Base-by-base conservation (phyloP, 1,140 invertebrate species). In the Drosophila ananassae region DNA sequence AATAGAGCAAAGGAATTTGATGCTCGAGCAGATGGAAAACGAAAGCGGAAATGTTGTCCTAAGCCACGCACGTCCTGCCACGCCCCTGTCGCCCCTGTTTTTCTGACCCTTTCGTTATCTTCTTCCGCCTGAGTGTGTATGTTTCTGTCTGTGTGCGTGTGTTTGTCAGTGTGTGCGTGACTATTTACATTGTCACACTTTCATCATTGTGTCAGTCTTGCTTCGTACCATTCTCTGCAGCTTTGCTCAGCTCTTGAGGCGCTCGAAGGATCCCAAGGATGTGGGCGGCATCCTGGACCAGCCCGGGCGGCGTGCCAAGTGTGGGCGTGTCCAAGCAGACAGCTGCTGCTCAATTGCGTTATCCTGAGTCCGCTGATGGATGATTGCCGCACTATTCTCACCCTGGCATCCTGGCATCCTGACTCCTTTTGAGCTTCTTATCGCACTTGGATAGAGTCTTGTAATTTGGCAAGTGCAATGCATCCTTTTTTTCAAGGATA, bases 11-110 rank as follows among this genome's bases (percentile, higher is more conserved):
- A 57, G 30, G 67, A 69, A 71, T 59, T 67, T 52, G 60, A 66
- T 57, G 61, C 67, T 64, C 47, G 34, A 67, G 46, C 66, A 59
- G 68, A 66, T 78, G 60, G 56, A 79, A 71, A 79, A 73, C 78
- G 66, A 75, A 81, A 81, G 57, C 61, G 79, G 78, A 81, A 82
- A 81, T 77, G 73, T 73, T 72, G 78, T 72, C 57, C 74, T 77
- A 77, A 75, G 64, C 73, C 72, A 75, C 41, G 13, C 41, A 44
- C 72, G 72, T 75, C 61, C 39, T 73, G 58, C 37, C 68, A 41
- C 21, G 1, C 17, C 28, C 39, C 10, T 41, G 8, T 21, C n/a
- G 25, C 39, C 39, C 21, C 2, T 17, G 17, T 13, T n/a, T n/a
- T 13, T 54, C n/a, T 50, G 48, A 55, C 62, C 62, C 63, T 32